These are phyloP conservation scores for Lindbergichthys nudifrons DNA, from an alignment of 2,797 vertebrate genomes.

Conservation along the genomic window DNA sequence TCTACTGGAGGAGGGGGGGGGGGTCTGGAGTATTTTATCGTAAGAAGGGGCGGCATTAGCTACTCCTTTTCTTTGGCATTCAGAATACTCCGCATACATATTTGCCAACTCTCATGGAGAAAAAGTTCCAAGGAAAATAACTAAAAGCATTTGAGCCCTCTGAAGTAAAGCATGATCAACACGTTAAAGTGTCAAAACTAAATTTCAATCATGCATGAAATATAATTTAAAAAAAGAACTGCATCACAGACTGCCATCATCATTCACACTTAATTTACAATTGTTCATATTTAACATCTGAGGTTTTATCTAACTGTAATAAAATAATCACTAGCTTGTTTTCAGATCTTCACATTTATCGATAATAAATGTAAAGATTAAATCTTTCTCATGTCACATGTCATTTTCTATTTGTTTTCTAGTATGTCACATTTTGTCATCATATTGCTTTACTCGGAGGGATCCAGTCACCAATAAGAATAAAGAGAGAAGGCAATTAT, in stretches of 20 bases:
- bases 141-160: conserved; percentile 85
- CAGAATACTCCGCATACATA: conserved; percentile 98
- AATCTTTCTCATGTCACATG: conserved; percentile 4
- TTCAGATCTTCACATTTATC: conserved; percentile 15
- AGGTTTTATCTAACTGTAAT: neutral
- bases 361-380: conserved; percentile 3
- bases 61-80: conserved; percentile 95
- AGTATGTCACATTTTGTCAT: conserved; percentile 46
- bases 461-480: conserved; percentile 91
- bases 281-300: neutral
- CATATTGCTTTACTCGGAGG: conserved; percentile 93
- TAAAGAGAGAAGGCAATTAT: conserved; percentile 99
- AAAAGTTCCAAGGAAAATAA: conserved; percentile 71
- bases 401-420: neutral
- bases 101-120: conserved; percentile 98
- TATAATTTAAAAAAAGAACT: conserved; percentile 14
- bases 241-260: conserved; percentile 8
- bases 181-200: conserved; percentile 24
- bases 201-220: conserved; percentile 31
- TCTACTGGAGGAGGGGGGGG: conserved; percentile 71
- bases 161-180: conserved; percentile 81
- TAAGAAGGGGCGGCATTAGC: conserved; percentile 91
- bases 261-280: conserved; percentile 24
- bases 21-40: conserved; percentile 90
- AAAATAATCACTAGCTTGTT: conserved; percentile 5